A percentile compares a stretch with the other conserved stretches of the same genome.
phyloP scores from a whole-genome alignment of 2,888 invertebrate species.

The Sturmia bella region DNA sequence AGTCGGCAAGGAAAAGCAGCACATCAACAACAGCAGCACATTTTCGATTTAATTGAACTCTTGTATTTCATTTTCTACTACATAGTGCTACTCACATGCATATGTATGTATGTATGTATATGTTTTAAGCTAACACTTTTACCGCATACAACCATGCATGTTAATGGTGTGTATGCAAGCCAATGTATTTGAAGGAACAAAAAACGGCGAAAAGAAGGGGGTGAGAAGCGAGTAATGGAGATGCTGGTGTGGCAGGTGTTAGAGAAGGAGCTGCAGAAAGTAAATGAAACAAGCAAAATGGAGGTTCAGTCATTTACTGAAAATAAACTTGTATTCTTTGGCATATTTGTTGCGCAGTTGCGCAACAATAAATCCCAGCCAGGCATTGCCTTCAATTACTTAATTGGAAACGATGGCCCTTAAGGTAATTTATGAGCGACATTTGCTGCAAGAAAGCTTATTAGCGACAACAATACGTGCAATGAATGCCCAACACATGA shows the following conservation, averaged over 20 bases:
- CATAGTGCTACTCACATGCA: background rate
- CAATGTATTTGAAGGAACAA: background rate
- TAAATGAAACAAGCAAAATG: constrained; percentile 1
- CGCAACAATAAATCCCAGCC: constrained; percentile 75
- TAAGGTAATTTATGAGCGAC: constrained; percentile 75
- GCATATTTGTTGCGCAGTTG: constrained; percentile 65
- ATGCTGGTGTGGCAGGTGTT: background rate
- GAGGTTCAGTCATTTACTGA: constrained; percentile 32
- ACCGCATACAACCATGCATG: background rate
- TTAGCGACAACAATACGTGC: constrained; percentile 72
- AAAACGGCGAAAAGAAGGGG: constrained; percentile 26
- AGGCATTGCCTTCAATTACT: constrained; percentile 78
- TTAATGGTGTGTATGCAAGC: constrained; percentile 10
- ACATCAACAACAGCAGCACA: constrained; percentile 8
- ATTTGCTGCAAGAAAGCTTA: constrained; percentile 72
- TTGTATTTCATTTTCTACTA: constrained; percentile 47
- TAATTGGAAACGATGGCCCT: constrained; percentile 79
- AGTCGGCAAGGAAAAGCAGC: constrained; percentile 28
- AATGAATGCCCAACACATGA: constrained; percentile 68
- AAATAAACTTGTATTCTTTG: constrained; percentile 26
- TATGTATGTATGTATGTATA: background rate
- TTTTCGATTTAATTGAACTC: constrained; percentile 65
- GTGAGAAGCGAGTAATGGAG: constrained; percentile 24
- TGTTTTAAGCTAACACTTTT: constrained; percentile 31
- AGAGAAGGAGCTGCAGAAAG: background rate